Conservation (phyloP, 2,888 invertebrate genomes). For the Argynnis bischoffii region DNA sequence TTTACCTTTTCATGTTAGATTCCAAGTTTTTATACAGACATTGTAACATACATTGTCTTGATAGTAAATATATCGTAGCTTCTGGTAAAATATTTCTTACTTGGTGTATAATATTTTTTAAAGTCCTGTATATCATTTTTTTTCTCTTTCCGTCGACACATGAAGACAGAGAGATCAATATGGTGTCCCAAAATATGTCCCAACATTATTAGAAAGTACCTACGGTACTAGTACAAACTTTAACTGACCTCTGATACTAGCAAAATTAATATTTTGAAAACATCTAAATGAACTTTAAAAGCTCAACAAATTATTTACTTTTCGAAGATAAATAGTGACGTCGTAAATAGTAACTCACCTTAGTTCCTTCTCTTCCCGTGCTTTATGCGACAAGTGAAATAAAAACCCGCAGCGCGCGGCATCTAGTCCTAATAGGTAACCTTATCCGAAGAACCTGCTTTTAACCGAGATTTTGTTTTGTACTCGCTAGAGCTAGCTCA, state of each 20-base stretch:
- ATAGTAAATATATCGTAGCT: no score
- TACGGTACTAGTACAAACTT: no score
- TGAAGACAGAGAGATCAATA: no score
- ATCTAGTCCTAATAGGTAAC: slow-evolving; percentile 71
- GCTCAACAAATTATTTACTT: background rate
- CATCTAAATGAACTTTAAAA: background rate
- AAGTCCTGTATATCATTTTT: no score
- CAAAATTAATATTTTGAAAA: background rate
- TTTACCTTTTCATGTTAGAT: background rate
- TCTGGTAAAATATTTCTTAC: no score
- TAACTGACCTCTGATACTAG: no score
- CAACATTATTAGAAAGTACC: no score
- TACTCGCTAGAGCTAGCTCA: slow-evolving; percentile 40
- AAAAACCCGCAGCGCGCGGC: slow-evolving; percentile 56
- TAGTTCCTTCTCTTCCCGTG: slow-evolving; percentile 35
- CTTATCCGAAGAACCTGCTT: slow-evolving; percentile 64
- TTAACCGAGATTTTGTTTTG: slow-evolving; percentile 47
- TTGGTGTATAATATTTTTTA: no score
- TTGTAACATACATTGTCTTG: no score
- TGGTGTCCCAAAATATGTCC: no score
- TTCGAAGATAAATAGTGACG: slow-evolving; percentile 17
- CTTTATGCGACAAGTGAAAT: slow-evolving; percentile 46
- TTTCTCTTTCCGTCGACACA: no score
- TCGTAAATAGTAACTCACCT: slow-evolving; percentile 27
- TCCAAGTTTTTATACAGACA: no score